These are phyloP conservation scores for Charaxes varanes DNA, from an alignment of 1,140 invertebrate genomes.

Conservation along the genomic window DNA sequence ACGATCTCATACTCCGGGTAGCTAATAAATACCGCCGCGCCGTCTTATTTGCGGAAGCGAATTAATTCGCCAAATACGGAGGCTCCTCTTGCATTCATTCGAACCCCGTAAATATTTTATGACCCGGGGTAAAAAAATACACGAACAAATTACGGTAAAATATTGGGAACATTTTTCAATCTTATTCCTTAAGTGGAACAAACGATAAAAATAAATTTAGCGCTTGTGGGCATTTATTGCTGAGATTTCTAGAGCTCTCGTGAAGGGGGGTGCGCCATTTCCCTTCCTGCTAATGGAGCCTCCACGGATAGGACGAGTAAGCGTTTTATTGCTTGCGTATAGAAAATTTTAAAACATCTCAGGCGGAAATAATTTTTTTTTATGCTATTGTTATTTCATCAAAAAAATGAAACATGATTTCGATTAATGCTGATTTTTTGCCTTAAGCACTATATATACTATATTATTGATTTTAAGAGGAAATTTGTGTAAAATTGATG, in stretches of 20 bases:
- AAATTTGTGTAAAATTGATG: too few relatives aligned
- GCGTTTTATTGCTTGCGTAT: conserved; percentile 9
- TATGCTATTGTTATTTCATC: too few relatives aligned
- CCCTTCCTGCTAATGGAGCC: conserved; percentile 18
- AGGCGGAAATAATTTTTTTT: too few relatives aligned
- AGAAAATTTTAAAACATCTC: conserved; percentile 5
- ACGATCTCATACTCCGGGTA: too few relatives aligned
- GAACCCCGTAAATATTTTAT: conserved; percentile 69
- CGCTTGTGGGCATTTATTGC: conserved; percentile 67
- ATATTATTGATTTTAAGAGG: too few relatives aligned
- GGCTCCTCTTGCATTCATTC: conserved; percentile 58
- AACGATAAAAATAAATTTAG: conserved; percentile 71
- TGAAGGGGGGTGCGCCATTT: conserved; percentile 16
- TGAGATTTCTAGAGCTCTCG: conserved; percentile 56
- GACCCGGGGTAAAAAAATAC: conserved; percentile 55
- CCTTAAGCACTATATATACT: too few relatives aligned
- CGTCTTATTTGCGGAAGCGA: conserved; percentile 55
- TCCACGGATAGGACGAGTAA: conserved; percentile 1
- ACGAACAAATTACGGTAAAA: conserved; percentile 58
- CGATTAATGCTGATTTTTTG: too few relatives aligned
- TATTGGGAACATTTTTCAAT: conserved; percentile 65
- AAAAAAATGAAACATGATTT: too few relatives aligned
- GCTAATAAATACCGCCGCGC: too few relatives aligned
- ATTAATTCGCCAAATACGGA: conserved; percentile 50
- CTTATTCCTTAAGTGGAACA: conserved; percentile 71